A percentile compares a stretch with the other conserved stretches of the same genome.
phyloP scores from a whole-genome alignment of 2,797 vertebrate species.

The Liparis tanakae region DNA sequence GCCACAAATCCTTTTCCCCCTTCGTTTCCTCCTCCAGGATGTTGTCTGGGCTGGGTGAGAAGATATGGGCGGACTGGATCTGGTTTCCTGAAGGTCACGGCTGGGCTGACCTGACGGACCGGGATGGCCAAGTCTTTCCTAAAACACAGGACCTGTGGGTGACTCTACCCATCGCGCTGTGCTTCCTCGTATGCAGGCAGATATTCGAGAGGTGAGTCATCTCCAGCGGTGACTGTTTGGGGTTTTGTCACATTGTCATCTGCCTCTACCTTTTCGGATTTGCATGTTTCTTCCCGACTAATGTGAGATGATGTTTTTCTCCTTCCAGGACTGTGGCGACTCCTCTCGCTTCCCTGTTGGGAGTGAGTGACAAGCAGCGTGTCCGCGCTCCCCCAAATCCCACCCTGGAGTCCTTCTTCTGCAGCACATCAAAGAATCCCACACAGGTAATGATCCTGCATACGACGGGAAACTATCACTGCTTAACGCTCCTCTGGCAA shows the following conservation, averaged over 20 bases:
- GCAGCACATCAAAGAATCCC: slow-evolving; percentile 86
- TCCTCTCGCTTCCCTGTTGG: slow-evolving; percentile 87
- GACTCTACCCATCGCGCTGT: slow-evolving; percentile 78
- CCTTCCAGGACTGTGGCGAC: slow-evolving; percentile 85
- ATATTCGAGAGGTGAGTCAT: slow-evolving; percentile 82
- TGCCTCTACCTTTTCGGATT: background rate
- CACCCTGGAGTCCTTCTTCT: slow-evolving; percentile 87
- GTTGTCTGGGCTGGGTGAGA: slow-evolving; percentile 82
- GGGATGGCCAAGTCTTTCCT: slow-evolving; percentile 85
- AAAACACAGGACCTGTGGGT: slow-evolving; percentile 89
- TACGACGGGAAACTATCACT: background rate
- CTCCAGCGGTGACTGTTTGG: background rate
- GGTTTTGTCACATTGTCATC: background rate
- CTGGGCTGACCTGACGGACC: slow-evolving; percentile 90
- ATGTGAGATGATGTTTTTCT: background rate
- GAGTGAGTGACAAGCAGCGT: slow-evolving; percentile 88
- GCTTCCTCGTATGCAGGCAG: slow-evolving; percentile 80
- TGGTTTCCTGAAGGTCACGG: slow-evolving; percentile 93
- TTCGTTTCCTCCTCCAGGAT: slow-evolving; percentile 67
- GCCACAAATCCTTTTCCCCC: background rate
- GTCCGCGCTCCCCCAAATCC: slow-evolving; percentile 85
- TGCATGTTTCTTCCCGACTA: slow-evolving; percentile 23
- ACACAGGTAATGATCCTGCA: slow-evolving; percentile 84
- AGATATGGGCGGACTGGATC: slow-evolving; percentile 93
- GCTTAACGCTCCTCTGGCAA: slow-evolving; percentile 6